Evolutionary conservation across 1,140 invertebrate species (phyloP).

Genomic region (Holotrichia oblita): DNA sequence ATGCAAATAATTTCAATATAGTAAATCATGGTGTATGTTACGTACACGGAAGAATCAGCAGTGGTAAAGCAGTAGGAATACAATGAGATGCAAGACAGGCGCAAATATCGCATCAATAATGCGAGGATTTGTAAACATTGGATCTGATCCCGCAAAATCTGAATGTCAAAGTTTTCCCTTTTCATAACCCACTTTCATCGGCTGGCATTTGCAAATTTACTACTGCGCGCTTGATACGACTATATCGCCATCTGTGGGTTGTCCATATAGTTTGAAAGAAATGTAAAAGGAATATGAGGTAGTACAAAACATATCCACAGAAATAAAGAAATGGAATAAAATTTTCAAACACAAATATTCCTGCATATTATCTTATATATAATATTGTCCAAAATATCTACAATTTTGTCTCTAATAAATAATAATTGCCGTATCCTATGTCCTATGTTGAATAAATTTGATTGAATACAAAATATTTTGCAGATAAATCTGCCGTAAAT

Average conservation of each 20-base stretch:
- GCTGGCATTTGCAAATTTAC: background rate
- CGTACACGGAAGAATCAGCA: no score
- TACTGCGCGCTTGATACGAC: background rate
- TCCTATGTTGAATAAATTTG: no score
- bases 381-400: no score
- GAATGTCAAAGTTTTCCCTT: conserved; percentile 19
- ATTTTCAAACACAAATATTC: background rate
- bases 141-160: conserved; percentile 13
- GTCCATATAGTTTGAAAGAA: background rate
- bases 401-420: no score
- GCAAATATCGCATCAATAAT: background rate
- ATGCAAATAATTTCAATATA: no score
- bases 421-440: no score
- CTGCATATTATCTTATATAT: background rate
- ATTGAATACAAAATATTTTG: no score
- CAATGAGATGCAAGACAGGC: background rate
- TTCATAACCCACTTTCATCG: background rate
- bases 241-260: background rate
- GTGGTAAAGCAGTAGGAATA: no score
- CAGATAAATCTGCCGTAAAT: no score
- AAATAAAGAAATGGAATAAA: background rate
- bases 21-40: no score
- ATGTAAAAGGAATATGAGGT: background rate
- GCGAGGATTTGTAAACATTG: conserved; percentile 29
- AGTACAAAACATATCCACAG: background rate